A percentile compares a stretch with the other conserved stretches of the same genome.
These are phyloP conservation scores for Eupristina koningsbergeri DNA, from an alignment of 1,140 invertebrate genomes.

Conservation along the genomic window DNA sequence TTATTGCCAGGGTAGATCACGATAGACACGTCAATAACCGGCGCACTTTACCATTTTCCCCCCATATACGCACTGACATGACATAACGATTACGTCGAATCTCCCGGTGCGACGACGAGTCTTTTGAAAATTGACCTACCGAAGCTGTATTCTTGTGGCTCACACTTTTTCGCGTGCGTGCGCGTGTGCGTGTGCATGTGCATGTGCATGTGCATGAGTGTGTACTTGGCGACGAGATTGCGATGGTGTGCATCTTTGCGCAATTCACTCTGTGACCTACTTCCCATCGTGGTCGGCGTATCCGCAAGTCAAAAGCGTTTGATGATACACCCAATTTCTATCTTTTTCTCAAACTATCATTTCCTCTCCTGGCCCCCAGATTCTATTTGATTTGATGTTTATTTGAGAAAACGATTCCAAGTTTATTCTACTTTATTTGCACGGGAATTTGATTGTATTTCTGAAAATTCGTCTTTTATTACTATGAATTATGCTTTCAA, in stretches of 20 bases:
- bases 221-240: not conserved
- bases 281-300: not conserved
- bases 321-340: not conserved
- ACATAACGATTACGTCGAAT: constrained; percentile 25
- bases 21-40: constrained; percentile 46
- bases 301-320: constrained; percentile 21
- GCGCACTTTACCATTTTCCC: constrained; percentile 31
- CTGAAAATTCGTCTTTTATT: not conserved
- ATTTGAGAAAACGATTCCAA: not conserved
- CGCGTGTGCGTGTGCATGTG: not conserved
- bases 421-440: not conserved
- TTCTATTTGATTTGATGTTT: not conserved
- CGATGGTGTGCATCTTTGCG: not conserved
- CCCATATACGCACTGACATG: no score
- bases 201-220: not conserved
- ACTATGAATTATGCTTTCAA: not conserved
- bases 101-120: constrained; percentile 1
- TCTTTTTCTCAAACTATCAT: not conserved
- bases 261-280: constrained; percentile 12
- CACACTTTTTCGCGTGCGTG: not conserved
- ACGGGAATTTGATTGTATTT: not conserved
- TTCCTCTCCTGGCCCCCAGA: not conserved
- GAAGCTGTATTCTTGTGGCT: no score
- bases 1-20: not conserved
- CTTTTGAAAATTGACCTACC: constrained; percentile 39